A percentile compares a stretch with the other conserved stretches of the same genome.
Evolutionary conservation across 2,797 vertebrate species (phyloP).

Genomic region (Rhinichthys osculus): DNA sequence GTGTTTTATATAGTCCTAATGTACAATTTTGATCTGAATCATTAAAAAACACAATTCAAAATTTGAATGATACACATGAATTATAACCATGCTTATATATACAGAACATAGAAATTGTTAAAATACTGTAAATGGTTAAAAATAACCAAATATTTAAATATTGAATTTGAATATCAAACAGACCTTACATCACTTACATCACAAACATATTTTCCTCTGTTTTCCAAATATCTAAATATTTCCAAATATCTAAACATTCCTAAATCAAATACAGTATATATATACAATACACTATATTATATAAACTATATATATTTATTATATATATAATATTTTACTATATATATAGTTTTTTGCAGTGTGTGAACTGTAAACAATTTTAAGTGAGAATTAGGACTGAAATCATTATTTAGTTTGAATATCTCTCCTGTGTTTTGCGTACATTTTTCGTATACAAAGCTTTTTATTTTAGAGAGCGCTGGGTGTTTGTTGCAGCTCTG

Average conservation of each 20-base stretch:
- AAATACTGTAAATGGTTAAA: background rate
- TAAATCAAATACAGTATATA: background rate
- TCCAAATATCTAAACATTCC: too few species aligned
- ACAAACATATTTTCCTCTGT: too few species aligned
- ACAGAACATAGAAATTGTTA: background rate
- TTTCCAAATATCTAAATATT: too few species aligned
- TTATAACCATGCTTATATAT: background rate
- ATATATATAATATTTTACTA: too few species aligned
- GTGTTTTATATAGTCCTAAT: background rate
- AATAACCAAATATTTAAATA: background rate
- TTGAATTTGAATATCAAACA: background rate
- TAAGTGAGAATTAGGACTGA: background rate
- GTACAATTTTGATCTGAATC: background rate
- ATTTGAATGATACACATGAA: background rate
- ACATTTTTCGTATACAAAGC: background rate
- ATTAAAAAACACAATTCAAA: background rate
- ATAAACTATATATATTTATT: too few species aligned
- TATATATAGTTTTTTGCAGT: too few species aligned
- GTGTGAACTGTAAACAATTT: background rate
- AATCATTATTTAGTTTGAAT: background rate
- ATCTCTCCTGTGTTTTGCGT: background rate
- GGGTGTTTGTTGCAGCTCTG: constrained; percentile 58
- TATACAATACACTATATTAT: too few species aligned
- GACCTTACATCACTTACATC: background rate
- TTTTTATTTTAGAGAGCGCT: constrained; percentile 5